These are phyloP conservation scores for Uromys caudimaculatus DNA, from an alignment of 2,797 vertebrate genomes.

Conservation along the genomic window DNA sequence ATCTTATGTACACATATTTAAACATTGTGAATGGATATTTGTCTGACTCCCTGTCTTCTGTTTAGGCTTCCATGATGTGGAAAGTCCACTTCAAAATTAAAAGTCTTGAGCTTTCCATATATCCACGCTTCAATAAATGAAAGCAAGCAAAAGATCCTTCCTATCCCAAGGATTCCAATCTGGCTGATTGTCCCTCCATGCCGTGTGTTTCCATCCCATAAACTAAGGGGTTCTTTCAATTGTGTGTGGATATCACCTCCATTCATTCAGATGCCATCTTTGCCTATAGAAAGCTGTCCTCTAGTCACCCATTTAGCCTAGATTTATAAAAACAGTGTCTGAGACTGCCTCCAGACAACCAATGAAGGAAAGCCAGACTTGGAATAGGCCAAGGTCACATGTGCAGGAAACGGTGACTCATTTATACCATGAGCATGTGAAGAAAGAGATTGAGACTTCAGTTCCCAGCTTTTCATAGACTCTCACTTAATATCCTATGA, in stretches of 20 bases:
- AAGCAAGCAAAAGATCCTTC: neutral
- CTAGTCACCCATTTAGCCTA: neutral
- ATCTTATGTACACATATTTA: neutral
- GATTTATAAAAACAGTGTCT: neutral
- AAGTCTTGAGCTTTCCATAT: neutral
- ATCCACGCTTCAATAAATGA: neutral
- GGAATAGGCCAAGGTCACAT: neutral
- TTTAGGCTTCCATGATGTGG: neutral
- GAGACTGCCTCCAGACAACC: neutral
- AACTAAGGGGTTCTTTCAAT: neutral
- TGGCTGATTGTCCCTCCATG: neutral
- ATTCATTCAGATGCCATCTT: neutral
- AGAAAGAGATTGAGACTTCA: neutral
- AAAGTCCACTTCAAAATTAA: neutral
- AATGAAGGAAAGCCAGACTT: neutral
- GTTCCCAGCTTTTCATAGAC: neutral
- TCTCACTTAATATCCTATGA: neutral
- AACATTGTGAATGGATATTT: neutral
- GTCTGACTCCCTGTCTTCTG: neutral
- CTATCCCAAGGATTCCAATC: accelerated
- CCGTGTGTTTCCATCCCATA: neutral
- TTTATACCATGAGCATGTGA: neutral
- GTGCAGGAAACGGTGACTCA: neutral
- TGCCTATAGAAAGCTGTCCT: neutral
- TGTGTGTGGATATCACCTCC: neutral